Conservation (phyloP, 2,888 invertebrate genomes). For the Hirtodrosophila cameraria region DNA sequence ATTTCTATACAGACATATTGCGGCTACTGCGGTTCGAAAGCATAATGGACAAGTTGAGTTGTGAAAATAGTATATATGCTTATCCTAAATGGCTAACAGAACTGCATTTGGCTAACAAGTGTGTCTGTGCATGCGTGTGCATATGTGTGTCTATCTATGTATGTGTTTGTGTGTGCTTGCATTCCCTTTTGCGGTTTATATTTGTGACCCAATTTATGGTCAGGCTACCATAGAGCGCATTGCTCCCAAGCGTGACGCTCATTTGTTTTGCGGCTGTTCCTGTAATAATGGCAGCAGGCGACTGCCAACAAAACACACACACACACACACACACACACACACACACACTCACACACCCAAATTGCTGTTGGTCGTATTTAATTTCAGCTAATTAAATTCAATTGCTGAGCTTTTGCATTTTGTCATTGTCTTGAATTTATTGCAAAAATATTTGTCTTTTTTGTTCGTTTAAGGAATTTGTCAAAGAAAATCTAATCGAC, state of each 20-base stretch:
- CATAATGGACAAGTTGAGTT: conserved; percentile 38
- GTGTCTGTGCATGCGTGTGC: conserved; percentile 3
- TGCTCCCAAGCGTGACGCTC: conserved; percentile 40
- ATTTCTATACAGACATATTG: conserved; percentile 64
- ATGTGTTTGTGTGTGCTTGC: conserved; percentile 17
- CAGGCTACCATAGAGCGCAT: conserved; percentile 24
- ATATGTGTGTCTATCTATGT: not conserved
- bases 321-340: conserved; percentile 15
- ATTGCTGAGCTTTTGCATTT: conserved; percentile 47
- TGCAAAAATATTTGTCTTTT: not conserved
- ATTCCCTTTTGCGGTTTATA: conserved; percentile 51
- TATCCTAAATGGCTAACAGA: conserved; percentile 14
- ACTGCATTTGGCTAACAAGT: conserved; percentile 41
- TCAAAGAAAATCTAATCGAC: too few relatives aligned
- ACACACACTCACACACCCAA: conserved; percentile 1
- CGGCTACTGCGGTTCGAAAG: conserved; percentile 60
- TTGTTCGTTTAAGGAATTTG: not conserved
- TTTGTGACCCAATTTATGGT: conserved; percentile 65
- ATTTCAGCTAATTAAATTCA: conserved; percentile 64
- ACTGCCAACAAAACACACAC: conserved; percentile 33
- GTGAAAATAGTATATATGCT: conserved; percentile 36
- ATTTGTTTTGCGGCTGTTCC: conserved; percentile 61
- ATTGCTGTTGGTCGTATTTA: conserved; percentile 28
- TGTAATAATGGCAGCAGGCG: conserved; percentile 56
- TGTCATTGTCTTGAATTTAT: conserved; percentile 15